A percentile compares a stretch with the other conserved stretches of the same genome.
phyloP scores from a whole-genome alignment of 2,888 invertebrate genomes.

The Geotrupes spiniger region DNA sequence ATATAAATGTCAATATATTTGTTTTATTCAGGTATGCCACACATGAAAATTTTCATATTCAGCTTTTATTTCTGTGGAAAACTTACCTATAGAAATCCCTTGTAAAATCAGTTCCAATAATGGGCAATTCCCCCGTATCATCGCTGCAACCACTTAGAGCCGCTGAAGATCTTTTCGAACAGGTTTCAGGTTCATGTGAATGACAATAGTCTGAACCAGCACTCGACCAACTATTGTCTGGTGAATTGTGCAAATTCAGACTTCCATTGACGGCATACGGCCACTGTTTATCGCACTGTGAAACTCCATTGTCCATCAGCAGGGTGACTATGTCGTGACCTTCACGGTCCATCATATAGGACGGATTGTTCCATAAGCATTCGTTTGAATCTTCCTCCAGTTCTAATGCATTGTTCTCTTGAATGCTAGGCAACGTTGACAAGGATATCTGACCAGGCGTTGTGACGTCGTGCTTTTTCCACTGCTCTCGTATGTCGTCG shows the following conservation, averaged over 20 bases:
- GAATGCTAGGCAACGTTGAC: slow-evolving; percentile 68
- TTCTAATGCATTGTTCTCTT: slow-evolving; percentile 70
- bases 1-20: too few relatives aligned
- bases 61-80: too few relatives aligned
- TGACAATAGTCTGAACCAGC: slow-evolving; percentile 52
- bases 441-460: slow-evolving; percentile 63
- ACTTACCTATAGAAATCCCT: slow-evolving; percentile 66
- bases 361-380: slow-evolving; percentile 73
- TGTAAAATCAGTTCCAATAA: slow-evolving; percentile 71
- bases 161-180: slow-evolving; percentile 68
- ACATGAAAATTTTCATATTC: too few relatives aligned
- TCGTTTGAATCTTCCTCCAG: slow-evolving; percentile 72
- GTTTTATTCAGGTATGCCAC: too few relatives aligned
- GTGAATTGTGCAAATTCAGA: slow-evolving; percentile 47
- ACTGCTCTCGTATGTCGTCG: slow-evolving; percentile 62
- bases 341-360: slow-evolving; percentile 65
- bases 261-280: slow-evolving; percentile 55
- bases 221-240: slow-evolving; percentile 59
- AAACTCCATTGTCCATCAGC: slow-evolving; percentile 52
- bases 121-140: slow-evolving; percentile 62
- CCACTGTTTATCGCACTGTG: slow-evolving; percentile 61
- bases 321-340: slow-evolving; percentile 62
- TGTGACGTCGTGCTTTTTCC: slow-evolving; percentile 34
- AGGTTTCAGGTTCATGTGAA: slow-evolving; percentile 53
- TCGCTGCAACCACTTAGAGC: slow-evolving; percentile 64